Evolutionary conservation across 2,113 vertebrate species (phyloP), one percentile per base, ranked within the genome.

Genomic region (Osmerus eperlanus): DNA sequence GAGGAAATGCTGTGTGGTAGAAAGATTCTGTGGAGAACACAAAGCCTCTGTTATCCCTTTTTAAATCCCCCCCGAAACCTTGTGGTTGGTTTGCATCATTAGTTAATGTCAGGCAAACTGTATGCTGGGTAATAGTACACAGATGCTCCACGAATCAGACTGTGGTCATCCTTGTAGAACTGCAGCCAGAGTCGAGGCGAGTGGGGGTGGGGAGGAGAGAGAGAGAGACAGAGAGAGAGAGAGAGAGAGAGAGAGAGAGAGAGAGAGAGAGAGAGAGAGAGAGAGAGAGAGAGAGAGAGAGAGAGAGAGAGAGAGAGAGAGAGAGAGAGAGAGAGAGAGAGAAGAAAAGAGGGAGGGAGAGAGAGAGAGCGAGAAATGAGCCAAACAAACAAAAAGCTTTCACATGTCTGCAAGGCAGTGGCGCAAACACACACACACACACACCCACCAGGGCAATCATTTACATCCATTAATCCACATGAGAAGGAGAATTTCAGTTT

Each of bases 371-470:
- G 47, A 61, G 29, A 62, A 81, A 54, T 18, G 70, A 66, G 83
- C 82, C 81, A 85, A 80, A 83, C 41, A 65, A 69, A 71, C 70
- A 83, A 91, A 90, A 80, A 82, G 80, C 84, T 85, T 90, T 88
- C 87, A 90, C 81, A 87, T 88, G 88, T 86, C 62, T 67, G 21
- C 25, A 65, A 66, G 62, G 15, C 19, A 74, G 84, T 82, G 80
- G 83, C 28, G 21, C 47, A 59, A 29, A 59, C 67, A 13, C 47
- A 83, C 71, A 76, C 74, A 72, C 68, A 74, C 36, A 70, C 36
- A 62, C 62, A 56, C 64, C 74, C 64, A 78, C 67, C 76, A 65
- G 8, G 60, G 62, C 59, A 21, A 60, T 63, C 56, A 58, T 76
- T 72, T 56, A 16, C 53, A 70, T 72, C 71, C 74, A 80, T 68